phyloP scores from a whole-genome alignment of 2,113 vertebrate species.

The Hyperoodon ampullatus region DNA sequence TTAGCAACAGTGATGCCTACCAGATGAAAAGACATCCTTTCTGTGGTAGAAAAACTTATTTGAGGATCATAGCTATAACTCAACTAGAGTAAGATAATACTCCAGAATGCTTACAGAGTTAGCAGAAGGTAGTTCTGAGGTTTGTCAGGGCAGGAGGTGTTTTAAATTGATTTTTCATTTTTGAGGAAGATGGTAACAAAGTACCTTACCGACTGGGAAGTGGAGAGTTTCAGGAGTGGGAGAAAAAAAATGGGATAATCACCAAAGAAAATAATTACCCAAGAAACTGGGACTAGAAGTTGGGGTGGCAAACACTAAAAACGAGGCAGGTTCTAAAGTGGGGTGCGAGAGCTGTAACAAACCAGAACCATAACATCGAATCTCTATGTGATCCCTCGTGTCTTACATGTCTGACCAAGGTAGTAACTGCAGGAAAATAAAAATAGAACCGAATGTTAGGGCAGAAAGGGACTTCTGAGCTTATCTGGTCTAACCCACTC shows the following conservation, averaged over 20 bases:
- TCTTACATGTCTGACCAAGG: not conserved
- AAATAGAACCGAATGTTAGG: not conserved
- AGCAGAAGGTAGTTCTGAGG: not conserved
- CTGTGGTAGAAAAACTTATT: not conserved
- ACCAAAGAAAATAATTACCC: not conserved
- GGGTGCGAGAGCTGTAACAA: not conserved
- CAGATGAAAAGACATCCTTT: not conserved
- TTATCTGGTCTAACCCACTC: not conserved
- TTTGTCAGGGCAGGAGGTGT: not conserved
- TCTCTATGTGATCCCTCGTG: not conserved
- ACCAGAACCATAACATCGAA: not conserved
- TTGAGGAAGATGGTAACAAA: not conserved
- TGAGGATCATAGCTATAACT: not conserved
- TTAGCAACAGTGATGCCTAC: not conserved
- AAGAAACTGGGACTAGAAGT: not conserved
- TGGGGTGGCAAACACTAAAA: not conserved
- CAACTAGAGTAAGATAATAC: not conserved
- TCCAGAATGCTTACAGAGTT: not conserved
- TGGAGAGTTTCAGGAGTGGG: not conserved
- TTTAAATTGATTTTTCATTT: not conserved
- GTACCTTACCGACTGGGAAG: not conserved
- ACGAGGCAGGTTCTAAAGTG: not conserved
- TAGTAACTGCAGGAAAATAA: not conserved
- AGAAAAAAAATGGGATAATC: not conserved
- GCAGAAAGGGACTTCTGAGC: not conserved